Evolutionary conservation across 2,113 vertebrate genomes (phyloP).

Genomic region (Herpetotheres cachinnans): DNA sequence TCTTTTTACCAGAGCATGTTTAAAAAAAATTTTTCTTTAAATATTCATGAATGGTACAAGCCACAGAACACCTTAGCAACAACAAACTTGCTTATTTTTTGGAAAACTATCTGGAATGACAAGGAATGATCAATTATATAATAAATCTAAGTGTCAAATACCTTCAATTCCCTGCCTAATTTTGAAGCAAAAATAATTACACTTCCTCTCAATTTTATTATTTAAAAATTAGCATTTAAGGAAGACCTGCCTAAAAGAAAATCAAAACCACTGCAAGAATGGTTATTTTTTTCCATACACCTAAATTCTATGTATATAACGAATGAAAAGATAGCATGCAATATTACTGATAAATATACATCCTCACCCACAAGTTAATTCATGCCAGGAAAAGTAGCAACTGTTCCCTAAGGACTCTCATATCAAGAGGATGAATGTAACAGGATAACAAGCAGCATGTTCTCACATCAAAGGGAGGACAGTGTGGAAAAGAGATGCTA

Average conservation of each 20-base stretch:
- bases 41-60: neutral
- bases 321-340: neutral
- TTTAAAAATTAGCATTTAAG: neutral
- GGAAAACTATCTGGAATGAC: neutral
- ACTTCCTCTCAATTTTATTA: neutral
- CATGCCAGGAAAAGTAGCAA: neutral
- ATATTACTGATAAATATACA: neutral
- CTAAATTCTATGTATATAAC: neutral
- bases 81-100: neutral
- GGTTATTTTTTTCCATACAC: neutral
- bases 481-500: neutral
- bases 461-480: neutral
- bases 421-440: neutral
- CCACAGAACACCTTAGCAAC: neutral
- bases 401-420: neutral
- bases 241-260: slow-evolving; percentile 2
- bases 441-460: neutral
- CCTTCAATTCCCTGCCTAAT: neutral
- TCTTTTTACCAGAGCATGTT: neutral
- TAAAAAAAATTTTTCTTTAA: neutral
- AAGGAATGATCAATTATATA: neutral
- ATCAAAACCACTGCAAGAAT: neutral
- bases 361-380: neutral
- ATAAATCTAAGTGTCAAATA: neutral
- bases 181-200: slow-evolving; percentile 23